phyloP scores from a whole-genome alignment of 2,888 invertebrate species.

The Meta bourneti region DNA sequence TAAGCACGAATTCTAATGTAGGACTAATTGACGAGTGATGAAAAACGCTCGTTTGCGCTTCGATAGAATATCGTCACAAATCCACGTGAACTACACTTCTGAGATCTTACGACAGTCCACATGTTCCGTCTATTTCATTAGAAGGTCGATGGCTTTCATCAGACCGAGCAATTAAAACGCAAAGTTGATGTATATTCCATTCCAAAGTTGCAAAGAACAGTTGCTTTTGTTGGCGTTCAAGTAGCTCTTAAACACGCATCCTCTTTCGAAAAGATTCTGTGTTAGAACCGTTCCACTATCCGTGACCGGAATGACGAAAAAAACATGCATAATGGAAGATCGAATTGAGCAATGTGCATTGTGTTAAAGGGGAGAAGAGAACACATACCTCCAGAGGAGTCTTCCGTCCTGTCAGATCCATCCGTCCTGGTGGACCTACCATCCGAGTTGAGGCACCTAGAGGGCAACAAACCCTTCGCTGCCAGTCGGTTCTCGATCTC shows the following conservation, averaged over 20 bases:
- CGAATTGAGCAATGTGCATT: neutral
- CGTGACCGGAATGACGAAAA: neutral
- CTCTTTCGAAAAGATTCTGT: neutral
- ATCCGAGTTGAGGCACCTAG: slow-evolving; percentile 76
- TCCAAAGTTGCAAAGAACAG: neutral
- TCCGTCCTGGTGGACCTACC: slow-evolving; percentile 78
- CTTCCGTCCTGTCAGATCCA: slow-evolving; percentile 78
- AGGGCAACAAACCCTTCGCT: slow-evolving; percentile 80
- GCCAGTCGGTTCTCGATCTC: slow-evolving; percentile 87
- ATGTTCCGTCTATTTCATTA: too few relatives aligned
- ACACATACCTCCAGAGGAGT: slow-evolving; percentile 74
- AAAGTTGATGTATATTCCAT: neutral
- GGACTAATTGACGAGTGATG: too few relatives aligned
- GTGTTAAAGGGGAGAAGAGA: neutral
- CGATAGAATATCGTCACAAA: too few relatives aligned
- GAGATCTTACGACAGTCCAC: too few relatives aligned
- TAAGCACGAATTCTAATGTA: too few relatives aligned
- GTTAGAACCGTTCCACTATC: neutral
- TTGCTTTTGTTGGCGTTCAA: neutral
- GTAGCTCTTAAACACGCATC: neutral
- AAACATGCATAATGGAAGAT: neutral
- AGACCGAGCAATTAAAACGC: neutral
- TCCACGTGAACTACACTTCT: too few relatives aligned
- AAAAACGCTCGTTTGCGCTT: too few relatives aligned
- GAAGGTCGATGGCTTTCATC: neutral